Evolutionary conservation across 2,888 invertebrate genomes (phyloP).

Genomic region (Cephus runcator): DNA sequence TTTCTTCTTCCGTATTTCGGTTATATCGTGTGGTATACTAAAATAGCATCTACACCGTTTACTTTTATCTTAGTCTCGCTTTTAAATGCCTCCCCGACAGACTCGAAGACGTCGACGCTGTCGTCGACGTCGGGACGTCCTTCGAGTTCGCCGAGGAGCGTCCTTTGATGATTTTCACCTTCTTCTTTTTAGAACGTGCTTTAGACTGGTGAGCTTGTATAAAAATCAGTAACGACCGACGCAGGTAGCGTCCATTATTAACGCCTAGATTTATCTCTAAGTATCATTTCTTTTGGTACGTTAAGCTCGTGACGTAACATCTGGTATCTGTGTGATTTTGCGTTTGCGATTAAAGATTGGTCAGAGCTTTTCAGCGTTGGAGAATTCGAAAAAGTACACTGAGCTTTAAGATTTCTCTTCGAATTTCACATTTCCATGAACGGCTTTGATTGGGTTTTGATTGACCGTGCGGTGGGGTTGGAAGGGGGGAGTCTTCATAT

Average conservation of each 20-base stretch:
- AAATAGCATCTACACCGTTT: conserved; percentile 18
- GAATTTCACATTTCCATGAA: not conserved
- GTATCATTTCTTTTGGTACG: conserved; percentile 29
- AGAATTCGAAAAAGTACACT: not conserved
- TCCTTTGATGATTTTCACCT: not conserved
- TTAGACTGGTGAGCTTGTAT: conserved; percentile 1
- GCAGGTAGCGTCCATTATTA: not conserved
- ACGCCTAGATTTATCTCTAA: conserved; percentile 3
- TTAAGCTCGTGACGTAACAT: conserved; percentile 45
- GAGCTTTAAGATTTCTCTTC: conserved; percentile 4
- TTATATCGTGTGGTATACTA: conserved; percentile 30
- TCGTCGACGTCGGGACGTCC: not conserved
- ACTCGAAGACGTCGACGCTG: not conserved
- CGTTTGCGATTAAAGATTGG: conserved; percentile 22
- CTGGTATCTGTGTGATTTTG: conserved; percentile 21
- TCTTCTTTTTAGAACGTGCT: not conserved
- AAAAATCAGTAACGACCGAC: conserved; percentile 5
- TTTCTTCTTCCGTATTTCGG: conserved; percentile 13
- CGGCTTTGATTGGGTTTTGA: conserved; percentile 42
- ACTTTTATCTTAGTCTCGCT: not conserved
- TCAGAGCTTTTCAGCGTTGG: conserved; percentile 4
- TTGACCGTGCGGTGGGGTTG: conserved; percentile 31
- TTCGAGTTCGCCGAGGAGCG: not conserved
- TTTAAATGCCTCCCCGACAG: not conserved
- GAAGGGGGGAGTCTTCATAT: not conserved